Conservation (phyloP, 2,888 invertebrate species). For the Carterocephalus palaemon region DNA sequence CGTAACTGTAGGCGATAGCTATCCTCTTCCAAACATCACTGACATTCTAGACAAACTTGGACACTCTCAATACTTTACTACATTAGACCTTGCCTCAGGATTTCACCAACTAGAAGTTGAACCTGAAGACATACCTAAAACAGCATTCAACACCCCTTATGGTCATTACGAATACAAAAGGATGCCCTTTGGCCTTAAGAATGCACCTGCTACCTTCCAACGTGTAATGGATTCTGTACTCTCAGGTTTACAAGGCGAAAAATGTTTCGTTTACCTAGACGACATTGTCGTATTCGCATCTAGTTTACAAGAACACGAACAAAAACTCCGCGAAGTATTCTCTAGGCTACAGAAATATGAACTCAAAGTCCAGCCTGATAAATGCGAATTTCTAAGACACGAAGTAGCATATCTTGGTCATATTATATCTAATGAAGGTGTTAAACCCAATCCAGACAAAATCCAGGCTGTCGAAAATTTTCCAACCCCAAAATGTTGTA, state of each 20-base stretch:
- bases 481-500: no score
- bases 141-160: constrained; percentile 36
- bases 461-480: no score
- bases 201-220: no score
- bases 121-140: constrained; percentile 34
- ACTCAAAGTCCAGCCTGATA: constrained; percentile 39
- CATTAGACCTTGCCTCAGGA: constrained; percentile 31
- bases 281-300: no score
- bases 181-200: no score
- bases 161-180: constrained; percentile 37
- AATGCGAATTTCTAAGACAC: constrained; percentile 38
- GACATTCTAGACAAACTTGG: constrained; percentile 32
- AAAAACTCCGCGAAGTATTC: constrained; percentile 40
- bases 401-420: no score
- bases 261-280: constrained; percentile 38
- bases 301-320: constrained; percentile 40
- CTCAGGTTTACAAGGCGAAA: constrained; percentile 32
- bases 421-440: no score
- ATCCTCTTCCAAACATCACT: no score
- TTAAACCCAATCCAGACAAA: no score
- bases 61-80: constrained; percentile 32
- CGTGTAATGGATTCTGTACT: constrained; percentile 36
- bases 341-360: constrained; percentile 30
- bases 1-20: constrained; percentile 27
- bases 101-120: constrained; percentile 31